phyloP scores from a whole-genome alignment of 1,140 invertebrate species.

The Bradynema listronoti region DNA sequence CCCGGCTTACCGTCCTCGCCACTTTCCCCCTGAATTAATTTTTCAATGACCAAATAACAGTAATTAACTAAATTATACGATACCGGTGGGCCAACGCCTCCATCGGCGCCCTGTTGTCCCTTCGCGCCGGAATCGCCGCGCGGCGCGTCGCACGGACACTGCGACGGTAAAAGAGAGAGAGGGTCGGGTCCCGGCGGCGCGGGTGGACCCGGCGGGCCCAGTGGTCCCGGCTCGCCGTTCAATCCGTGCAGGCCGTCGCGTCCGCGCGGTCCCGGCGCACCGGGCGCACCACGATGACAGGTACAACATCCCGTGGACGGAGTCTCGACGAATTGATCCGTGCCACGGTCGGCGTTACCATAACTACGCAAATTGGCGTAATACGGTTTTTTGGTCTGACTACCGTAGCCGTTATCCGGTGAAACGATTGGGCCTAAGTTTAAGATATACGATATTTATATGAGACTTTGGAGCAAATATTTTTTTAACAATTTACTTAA shows the following conservation, averaged over 20 bases:
- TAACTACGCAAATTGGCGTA: not conserved
- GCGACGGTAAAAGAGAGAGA: conserved; percentile 34
- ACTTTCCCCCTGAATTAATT: conserved; percentile 18
- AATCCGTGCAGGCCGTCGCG: conserved; percentile 40
- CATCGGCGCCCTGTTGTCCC: conserved; percentile 13
- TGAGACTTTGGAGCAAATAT: too few relatives aligned
- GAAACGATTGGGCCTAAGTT: conserved; percentile 1
- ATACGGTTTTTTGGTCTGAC: not conserved
- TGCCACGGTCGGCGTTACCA: not conserved
- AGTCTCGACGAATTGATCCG: conserved; percentile 49
- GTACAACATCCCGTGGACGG: conserved; percentile 48
- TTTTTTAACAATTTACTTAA: too few relatives aligned
- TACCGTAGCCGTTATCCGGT: too few relatives aligned
- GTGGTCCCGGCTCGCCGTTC: conserved; percentile 41
- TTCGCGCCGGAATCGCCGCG: conserved; percentile 32
- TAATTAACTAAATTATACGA: not conserved
- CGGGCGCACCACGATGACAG: conserved; percentile 43
- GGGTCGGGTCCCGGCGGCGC: conserved; percentile 41
- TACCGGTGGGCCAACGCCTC: conserved; percentile 32
- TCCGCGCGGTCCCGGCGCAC: conserved; percentile 36
- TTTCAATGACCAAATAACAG: conserved; percentile 1
- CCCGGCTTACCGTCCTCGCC: conserved; percentile 42
- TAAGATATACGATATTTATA: too few relatives aligned
- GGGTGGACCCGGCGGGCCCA: conserved; percentile 40
- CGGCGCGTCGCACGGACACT: conserved; percentile 47